Evolutionary conservation across 2,888 invertebrate species (phyloP).

Genomic region (Apotomis capreana): DNA sequence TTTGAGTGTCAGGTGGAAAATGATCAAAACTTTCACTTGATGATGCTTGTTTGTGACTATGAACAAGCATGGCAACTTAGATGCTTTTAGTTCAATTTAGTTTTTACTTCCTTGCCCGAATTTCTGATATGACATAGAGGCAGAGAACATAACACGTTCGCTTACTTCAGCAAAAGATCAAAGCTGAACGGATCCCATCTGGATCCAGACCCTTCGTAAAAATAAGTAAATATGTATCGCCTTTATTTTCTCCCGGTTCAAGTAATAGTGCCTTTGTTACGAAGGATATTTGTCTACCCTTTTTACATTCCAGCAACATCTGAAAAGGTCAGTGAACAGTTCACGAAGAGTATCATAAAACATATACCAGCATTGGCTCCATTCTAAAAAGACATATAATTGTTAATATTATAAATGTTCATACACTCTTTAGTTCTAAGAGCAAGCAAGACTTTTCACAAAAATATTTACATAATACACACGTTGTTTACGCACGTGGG

Average conservation of each 20-base stretch:
- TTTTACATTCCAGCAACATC: constrained; percentile 31
- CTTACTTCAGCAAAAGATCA: constrained; percentile 12
- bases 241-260: constrained; percentile 15
- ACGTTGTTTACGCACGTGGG: constrained; percentile 58
- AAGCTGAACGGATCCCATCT: constrained; percentile 11
- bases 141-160: constrained; percentile 7
- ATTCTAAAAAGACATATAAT: constrained; percentile 1
- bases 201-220: constrained; percentile 6
- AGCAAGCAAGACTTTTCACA: constrained; percentile 19
- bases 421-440: not conserved
- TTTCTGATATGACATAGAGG: too few relatives aligned
- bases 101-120: too few relatives aligned
- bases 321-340: constrained; percentile 31
- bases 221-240: constrained; percentile 17
- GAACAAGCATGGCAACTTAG: too few relatives aligned
- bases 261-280: constrained; percentile 32
- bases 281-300: constrained; percentile 34
- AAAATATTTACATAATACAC: constrained; percentile 27
- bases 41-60: too few relatives aligned
- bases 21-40: too few relatives aligned
- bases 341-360: constrained; percentile 9
- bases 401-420: not conserved
- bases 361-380: not conserved
- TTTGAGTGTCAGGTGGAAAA: too few relatives aligned
- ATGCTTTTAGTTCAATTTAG: too few relatives aligned